Evolutionary conservation across 2,797 vertebrate genomes (phyloP).

Genomic region (Hippocampus kuda): DNA sequence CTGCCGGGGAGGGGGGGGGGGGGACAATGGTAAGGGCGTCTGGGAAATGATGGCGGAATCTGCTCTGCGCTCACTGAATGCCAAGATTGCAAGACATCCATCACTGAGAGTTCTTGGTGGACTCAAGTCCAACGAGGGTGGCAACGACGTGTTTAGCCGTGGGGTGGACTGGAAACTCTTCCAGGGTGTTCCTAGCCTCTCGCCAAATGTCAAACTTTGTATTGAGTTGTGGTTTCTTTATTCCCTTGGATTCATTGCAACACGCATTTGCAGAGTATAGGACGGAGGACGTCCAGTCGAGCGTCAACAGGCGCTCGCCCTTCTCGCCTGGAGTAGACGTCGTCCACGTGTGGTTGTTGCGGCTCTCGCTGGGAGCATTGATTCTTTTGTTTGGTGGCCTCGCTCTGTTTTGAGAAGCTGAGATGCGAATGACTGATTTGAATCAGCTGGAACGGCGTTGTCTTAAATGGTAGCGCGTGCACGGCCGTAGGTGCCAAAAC

Average conservation of each 20-base stretch:
- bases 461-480: neutral
- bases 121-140: neutral
- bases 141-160: neutral
- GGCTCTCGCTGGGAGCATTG: constrained; percentile 31
- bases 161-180: neutral
- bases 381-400: constrained; percentile 27
- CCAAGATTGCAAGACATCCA: neutral
- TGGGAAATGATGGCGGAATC: neutral
- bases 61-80: neutral
- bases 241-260: no score
- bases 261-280: no score
- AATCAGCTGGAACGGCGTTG: constrained; percentile 14
- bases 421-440: neutral
- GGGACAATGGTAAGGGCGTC: neutral
- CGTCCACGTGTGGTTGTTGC: constrained; percentile 44
- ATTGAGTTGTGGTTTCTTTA: no score
- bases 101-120: neutral
- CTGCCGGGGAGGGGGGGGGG: neutral
- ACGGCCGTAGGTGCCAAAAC: neutral
- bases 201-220: no score
- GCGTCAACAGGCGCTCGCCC: constrained; percentile 12
- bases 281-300: no score
- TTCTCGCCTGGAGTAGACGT: constrained; percentile 23
- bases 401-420: constrained; percentile 46
- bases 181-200: no score